Base-by-base conservation (phyloP, 2,113 vertebrate species). In the Panurus biarmicus region DNA sequence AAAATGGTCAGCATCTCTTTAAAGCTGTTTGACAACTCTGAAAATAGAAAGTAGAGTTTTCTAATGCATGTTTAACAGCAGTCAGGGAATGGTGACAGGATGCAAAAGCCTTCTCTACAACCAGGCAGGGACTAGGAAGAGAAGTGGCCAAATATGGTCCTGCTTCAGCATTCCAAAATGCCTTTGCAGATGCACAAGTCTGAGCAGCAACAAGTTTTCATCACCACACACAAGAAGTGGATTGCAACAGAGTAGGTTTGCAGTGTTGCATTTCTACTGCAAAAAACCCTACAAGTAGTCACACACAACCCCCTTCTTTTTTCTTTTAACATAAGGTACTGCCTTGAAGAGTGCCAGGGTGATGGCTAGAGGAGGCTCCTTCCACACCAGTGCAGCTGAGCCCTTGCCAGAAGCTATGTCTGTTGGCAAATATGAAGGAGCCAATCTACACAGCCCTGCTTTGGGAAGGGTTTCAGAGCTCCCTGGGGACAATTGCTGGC, bases 81-180 rank as follows among this genome's bases (percentile, higher is more conserved):
- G 91, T 78, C 51, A 1, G 17, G 95, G 87, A 96, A 97, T 69
- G 92, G 36, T 60, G 87, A 50, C 74, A 82, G 90, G 64, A 85
- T 88, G 70, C 38, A 93, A 92, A 96, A 94, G 71, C 77, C 60
- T 85, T 35, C 71, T 81, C 48, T 16, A 45, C 76, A 92, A 45
- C 81, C 66, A 85, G 70, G 60, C 20, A 45, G 90, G 66, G 93
- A 87, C 92, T 92, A 44, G 12, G 71, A 79, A 95, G 83, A 56
- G 29, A 96, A 93, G 93, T 95, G 75, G 91, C 97, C 97, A 98
- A 97, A 97, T 97, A 98, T 89, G 96, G 97, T 96, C 54, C 90
- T 96, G 89, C 89, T 86, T 86, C 88, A 86, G 78, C 92, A 81
- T 91, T 81, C 87, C 47, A 84, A 77, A 85, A 79, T 74, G 75